Evolutionary conservation across 1,140 invertebrate species (phyloP), one percentile per base, ranked within the genome.

Genomic region (Diplogasteroides magnus): DNA sequence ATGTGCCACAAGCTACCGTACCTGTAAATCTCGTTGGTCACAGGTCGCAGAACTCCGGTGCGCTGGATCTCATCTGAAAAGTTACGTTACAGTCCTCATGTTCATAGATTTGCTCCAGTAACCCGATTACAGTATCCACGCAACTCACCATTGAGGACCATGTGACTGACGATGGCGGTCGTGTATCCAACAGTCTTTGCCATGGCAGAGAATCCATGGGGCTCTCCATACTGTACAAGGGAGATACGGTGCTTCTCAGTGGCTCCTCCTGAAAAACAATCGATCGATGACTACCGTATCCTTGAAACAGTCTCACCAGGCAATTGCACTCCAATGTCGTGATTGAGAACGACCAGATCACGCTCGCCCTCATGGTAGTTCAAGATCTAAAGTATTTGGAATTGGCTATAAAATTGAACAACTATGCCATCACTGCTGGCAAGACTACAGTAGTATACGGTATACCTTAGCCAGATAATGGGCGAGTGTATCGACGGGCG

Each of bases 171-270:
- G 77, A 99, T 97, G 3, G 92, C 96, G 2, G 92, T 89, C 0
- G 96, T 95, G 78, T 94, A 90, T 2, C 96, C 95, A 3, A 99
- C 97, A 23, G 93, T 96, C 78, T 91, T 89, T 0, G 95, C 92
- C 97, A 99, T 98, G 2, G 96, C 97, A 0, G 94, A 96, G 81
- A 92, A 91, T 19, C 91, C 90, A 70, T 87, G 85, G 3, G 85
- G 81, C 62, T 95, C 90, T 0, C 96, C 96, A 77, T 98, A 97
- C 31, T 90, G 89, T 0, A 97, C 92, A 83, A 99, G 88, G 79
- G 92, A 94, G 62, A 98, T 91, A 48, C 92, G 90, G 64, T 91
- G 88, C 26, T 88, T 83, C 86, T 98, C 94, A 68, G 87, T 86
- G 75, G 59, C 37, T 55, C 64, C 65, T 29, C 61, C 61, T 60